Base-by-base conservation (phyloP, 2,113 vertebrate genomes). In the Desmodus rotundus region DNA sequence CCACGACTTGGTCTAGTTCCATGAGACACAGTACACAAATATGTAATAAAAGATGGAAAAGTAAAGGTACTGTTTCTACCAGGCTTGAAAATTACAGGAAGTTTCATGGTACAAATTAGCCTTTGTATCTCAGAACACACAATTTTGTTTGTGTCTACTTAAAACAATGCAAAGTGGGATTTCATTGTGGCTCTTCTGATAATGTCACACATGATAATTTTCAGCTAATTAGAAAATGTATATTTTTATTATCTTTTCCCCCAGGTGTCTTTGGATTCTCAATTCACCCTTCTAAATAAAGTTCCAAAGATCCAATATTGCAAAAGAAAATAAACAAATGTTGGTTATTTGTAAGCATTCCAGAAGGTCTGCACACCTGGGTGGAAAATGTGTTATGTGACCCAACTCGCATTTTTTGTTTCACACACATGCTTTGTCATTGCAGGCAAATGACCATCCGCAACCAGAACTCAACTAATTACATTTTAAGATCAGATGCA, bases 131-230 rank as follows among this genome's bases (percentile, higher is more conserved):
- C 38, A 88, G 22, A 76, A 86, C 9, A 85, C 4, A 83, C 24
- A 91, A 80, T 47, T 85, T 93, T 92, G 47, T 87, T 86, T 95
- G 52, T 95, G 67, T 16, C 67, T 88, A 61, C 16, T 33, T 77
- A 78, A 77, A 89, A 95, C 31, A 91, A 97, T 58, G 47, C 56
- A 96, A 95, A 88, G 4, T 90, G 52, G 56, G 52, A 73, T 52
- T 77, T 41, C 41, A 78, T 0, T 70, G 33, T 88, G n/a, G 11
- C 38, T 92, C 74, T 93, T 84, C 68, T 84, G 47, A 9, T 89
- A 87, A 81, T 76, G 47, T 47, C 77, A 94, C 43, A 95, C 80
- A 92, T 80, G 36, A 87, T 19, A 61, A 78, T 65, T 95, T 94
- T 94, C 31, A 82, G 65, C 77, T 72, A 82, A 82, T 7, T 52